Conservation (phyloP, 2,888 invertebrate species). For the Leptinotarsa rubiginosa region DNA sequence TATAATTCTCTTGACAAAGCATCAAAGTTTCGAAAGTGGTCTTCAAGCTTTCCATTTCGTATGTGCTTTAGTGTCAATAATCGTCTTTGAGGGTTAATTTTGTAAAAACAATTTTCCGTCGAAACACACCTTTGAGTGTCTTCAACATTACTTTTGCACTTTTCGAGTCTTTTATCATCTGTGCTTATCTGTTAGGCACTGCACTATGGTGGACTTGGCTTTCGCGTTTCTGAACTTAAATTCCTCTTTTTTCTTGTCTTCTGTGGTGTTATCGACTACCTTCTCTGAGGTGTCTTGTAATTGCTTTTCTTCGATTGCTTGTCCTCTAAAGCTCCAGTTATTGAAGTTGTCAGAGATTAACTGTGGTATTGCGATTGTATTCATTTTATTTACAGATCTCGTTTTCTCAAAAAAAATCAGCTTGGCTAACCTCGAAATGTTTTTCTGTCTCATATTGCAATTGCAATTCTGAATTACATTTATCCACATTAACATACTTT, state of each 20-base stretch:
- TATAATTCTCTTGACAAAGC: conserved; percentile 46
- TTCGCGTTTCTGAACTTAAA: conserved; percentile 41
- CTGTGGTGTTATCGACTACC: conserved; percentile 27
- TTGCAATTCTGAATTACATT: no score
- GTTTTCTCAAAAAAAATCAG: not conserved
- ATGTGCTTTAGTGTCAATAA: conserved; percentile 44
- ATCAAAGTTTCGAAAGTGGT: conserved; percentile 50
- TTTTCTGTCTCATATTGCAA: no score
- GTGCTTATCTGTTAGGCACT: conserved; percentile 49
- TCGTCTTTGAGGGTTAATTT: conserved; percentile 44
- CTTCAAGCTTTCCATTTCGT: conserved; percentile 43
- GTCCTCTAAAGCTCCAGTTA: conserved; percentile 38
- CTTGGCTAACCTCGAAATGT: no score
- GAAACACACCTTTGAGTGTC: conserved; percentile 42
- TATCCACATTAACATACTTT: no score
- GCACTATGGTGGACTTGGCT: conserved; percentile 46
- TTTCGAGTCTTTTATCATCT: conserved; percentile 46
- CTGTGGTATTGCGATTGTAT: not conserved
- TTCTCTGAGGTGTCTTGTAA: conserved; percentile 21
- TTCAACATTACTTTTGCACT: conserved; percentile 45
- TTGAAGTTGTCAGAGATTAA: not conserved
- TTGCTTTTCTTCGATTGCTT: conserved; percentile 33
- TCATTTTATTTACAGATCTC: not conserved
- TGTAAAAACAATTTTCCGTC: conserved; percentile 46
- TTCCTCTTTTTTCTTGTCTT: conserved; percentile 29